A percentile compares a stretch with the other conserved stretches of the same genome.
phyloP scores from a whole-genome alignment of 2,797 vertebrate genomes.

The Anguilla megastoma region DNA sequence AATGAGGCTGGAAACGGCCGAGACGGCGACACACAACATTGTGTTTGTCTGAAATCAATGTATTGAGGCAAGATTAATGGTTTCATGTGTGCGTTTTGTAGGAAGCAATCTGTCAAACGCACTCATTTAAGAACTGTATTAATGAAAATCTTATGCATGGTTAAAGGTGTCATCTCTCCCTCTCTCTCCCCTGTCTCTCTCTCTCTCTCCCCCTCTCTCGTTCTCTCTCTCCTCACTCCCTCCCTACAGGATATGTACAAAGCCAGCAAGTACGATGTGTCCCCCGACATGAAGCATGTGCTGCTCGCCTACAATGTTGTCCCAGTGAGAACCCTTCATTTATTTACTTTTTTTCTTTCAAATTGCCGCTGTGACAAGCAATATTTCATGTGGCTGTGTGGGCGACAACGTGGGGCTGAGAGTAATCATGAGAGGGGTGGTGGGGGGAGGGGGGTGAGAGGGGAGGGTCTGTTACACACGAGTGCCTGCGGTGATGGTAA shows the following conservation, averaged over 20 bases:
- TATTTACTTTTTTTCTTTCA: slow-evolving; percentile 64
- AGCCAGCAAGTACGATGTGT: slow-evolving; percentile 91
- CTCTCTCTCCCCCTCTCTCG: slow-evolving; percentile 16
- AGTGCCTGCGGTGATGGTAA: slow-evolving; percentile 39
- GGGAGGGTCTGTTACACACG: slow-evolving; percentile 56
- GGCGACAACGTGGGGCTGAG: slow-evolving; percentile 16
- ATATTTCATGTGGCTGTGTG: not conserved
- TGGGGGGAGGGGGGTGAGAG: slow-evolving; percentile 17
- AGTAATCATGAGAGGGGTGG: slow-evolving; percentile 25
- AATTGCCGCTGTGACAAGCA: slow-evolving; percentile 54
- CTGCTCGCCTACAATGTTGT: slow-evolving; percentile 90
- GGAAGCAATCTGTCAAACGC: slow-evolving; percentile 62
- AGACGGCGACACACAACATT: slow-evolving; percentile 59
- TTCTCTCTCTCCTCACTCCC: slow-evolving; percentile 21
- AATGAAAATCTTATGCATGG: slow-evolving; percentile 62
- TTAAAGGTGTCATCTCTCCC: slow-evolving; percentile 42
- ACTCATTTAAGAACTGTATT: slow-evolving; percentile 56
- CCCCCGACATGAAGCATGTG: slow-evolving; percentile 90
- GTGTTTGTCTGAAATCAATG: slow-evolving; percentile 56
- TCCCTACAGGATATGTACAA: slow-evolving; percentile 84
- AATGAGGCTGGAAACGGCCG: slow-evolving; percentile 24
- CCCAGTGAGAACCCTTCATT: slow-evolving; percentile 77
- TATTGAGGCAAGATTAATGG: slow-evolving; percentile 62
- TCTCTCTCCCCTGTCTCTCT: slow-evolving; percentile 29
- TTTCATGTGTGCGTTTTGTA: slow-evolving; percentile 46